A percentile compares a stretch with the other conserved stretches of the same genome.
phyloP scores from a whole-genome alignment of 2,113 vertebrate genomes.

The Apus apus region DNA sequence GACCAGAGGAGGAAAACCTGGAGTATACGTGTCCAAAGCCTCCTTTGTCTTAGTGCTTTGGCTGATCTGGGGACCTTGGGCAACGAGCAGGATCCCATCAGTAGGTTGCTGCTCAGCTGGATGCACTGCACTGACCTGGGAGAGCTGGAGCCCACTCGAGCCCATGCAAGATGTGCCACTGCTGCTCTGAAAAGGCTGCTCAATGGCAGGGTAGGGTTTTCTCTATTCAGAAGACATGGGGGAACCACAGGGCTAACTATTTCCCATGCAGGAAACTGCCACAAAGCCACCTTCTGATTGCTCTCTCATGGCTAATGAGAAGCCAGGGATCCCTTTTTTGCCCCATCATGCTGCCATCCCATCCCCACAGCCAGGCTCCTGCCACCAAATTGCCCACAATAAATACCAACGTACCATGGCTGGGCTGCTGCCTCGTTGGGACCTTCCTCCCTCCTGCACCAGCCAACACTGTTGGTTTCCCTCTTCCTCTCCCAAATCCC shows the following conservation, averaged over 20 bases:
- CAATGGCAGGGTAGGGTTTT: neutral
- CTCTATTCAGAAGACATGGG: rapidly evolving
- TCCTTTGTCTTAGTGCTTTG: neutral
- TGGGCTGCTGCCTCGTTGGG: neutral
- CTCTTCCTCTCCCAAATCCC: neutral
- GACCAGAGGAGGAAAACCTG: neutral
- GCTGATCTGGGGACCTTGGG: neutral
- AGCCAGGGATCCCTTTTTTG: neutral
- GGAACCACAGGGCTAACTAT: neutral
- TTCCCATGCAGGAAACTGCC: neutral
- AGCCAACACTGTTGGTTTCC: neutral
- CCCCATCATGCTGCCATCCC: neutral
- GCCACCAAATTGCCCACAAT: neutral
- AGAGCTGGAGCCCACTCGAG: neutral
- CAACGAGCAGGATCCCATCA: rapidly evolving
- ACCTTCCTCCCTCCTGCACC: neutral
- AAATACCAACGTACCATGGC: neutral
- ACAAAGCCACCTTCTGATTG: rapidly evolving
- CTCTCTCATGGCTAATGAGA: neutral
- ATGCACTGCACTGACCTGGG: neutral
- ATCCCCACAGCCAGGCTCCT: neutral
- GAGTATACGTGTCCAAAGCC: neutral
- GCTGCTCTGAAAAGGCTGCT: neutral
- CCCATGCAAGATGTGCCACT: rapidly evolving
- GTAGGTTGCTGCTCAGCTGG: neutral